phyloP scores from a whole-genome alignment of 2,888 invertebrate genomes.

The Lasioglossum calceatum region DNA sequence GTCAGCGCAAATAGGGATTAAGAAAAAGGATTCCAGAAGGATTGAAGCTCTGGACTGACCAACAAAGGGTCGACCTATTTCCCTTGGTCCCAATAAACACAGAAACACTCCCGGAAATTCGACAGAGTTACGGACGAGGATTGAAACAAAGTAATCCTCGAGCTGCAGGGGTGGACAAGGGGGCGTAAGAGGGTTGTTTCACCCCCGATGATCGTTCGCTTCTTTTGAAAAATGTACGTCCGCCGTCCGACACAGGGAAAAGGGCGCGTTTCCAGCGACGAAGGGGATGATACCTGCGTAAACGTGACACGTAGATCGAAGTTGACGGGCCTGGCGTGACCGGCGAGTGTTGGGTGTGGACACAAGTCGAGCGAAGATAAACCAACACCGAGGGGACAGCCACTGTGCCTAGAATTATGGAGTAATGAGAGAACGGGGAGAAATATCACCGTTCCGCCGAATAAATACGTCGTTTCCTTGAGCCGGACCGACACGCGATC shows the following conservation, averaged over 20 bases:
- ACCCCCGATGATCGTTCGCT: conserved; percentile 30
- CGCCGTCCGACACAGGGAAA: conserved; percentile 22
- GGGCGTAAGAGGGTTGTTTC: conserved; percentile 15
- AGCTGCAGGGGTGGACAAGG: not conserved
- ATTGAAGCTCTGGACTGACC: too few species aligned
- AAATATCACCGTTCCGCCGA: conserved; percentile 33
- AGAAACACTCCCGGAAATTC: conserved; percentile 14
- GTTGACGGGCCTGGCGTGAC: conserved; percentile 79
- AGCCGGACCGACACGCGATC: conserved; percentile 17
- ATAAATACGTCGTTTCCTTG: conserved; percentile 38
- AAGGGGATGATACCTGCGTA: conserved; percentile 73
- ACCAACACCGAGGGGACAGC: conserved; percentile 56
- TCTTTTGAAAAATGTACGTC: conserved; percentile 55
- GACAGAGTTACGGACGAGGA: not conserved
- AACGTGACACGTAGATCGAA: conserved; percentile 73
- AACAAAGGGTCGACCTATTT: not conserved
- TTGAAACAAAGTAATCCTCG: conserved; percentile 15
- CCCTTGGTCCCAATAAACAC: not conserved
- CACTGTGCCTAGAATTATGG: conserved; percentile 49
- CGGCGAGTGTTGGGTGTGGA: conserved; percentile 75
- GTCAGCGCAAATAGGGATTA: not conserved
- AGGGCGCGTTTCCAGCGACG: conserved; percentile 50
- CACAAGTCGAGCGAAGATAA: conserved; percentile 67
- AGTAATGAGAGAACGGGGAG: conserved; percentile 26
- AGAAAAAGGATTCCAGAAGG: not conserved